These are phyloP conservation scores for Cottus gobio DNA, from an alignment of 2,113 vertebrate species.

Conservation along the genomic window DNA sequence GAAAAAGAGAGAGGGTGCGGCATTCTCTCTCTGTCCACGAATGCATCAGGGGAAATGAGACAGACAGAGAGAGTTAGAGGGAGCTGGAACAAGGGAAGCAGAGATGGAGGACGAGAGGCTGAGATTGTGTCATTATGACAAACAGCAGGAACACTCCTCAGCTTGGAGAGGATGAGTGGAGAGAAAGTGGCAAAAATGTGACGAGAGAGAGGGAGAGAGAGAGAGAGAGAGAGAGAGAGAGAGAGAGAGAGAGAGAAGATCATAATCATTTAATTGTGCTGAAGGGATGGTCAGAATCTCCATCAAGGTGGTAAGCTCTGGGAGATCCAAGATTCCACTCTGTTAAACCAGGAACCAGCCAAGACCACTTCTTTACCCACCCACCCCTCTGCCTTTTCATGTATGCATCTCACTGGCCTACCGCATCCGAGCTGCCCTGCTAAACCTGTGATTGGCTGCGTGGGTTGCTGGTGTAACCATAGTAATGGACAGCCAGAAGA, in stretches of 20 bases:
- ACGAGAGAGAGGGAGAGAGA: constrained; percentile 42
- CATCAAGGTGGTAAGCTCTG: constrained; percentile 63
- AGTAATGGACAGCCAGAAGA: constrained; percentile 59
- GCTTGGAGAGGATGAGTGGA: constrained; percentile 65
- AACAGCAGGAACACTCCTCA: constrained; percentile 68
- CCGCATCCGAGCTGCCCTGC: constrained; percentile 29
- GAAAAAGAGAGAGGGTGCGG: constrained; percentile 10
- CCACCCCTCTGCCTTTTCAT: constrained; percentile 29
- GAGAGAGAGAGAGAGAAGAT: constrained; percentile 68
- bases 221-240: neutral
- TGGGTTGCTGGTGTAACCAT: constrained; percentile 66
- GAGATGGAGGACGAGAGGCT: constrained; percentile 65
- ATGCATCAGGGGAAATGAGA: constrained; percentile 61
- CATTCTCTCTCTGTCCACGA: constrained; percentile 53
- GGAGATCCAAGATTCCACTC: constrained; percentile 58
- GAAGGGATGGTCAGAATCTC: constrained; percentile 73
- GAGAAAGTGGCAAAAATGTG: constrained; percentile 54
- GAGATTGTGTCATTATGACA: constrained; percentile 82
- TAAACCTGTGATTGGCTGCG: constrained; percentile 52
- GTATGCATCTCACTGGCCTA: constrained; percentile 41
- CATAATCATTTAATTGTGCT: constrained; percentile 85
- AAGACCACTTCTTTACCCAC: constrained; percentile 28
- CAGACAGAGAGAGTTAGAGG: constrained; percentile 44
- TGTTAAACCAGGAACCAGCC: constrained; percentile 44
- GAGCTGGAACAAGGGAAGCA: constrained; percentile 55